Evolutionary conservation across 2,797 vertebrate genomes (phyloP).

Genomic region (Pogonophryne albipinna): DNA sequence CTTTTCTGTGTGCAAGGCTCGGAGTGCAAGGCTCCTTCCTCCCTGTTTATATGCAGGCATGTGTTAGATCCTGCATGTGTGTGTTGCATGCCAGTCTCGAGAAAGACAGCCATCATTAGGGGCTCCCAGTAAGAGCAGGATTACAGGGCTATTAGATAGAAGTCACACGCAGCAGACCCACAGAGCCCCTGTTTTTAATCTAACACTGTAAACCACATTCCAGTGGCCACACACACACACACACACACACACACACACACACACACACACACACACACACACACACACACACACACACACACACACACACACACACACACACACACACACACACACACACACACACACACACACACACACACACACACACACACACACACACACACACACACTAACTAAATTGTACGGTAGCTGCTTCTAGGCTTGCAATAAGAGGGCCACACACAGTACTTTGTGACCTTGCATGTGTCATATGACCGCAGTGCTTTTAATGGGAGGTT

Average conservation of each 20-base stretch:
- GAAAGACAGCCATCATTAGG: conserved; percentile 72
- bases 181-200: conserved; percentile 70
- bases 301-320: conserved; percentile 5
- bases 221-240: conserved; percentile 30
- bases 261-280: conserved; percentile 7
- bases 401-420: conserved; percentile 1
- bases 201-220: conserved; percentile 69
- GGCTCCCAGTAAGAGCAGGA: conserved; percentile 69
- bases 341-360: conserved; percentile 18
- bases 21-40: conserved; percentile 47
- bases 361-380: conserved; percentile 17
- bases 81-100: conserved; percentile 57
- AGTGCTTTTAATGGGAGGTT: conserved; percentile 52
- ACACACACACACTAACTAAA: conserved; percentile 17
- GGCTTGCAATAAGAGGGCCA: conserved; percentile 5
- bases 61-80: conserved; percentile 37
- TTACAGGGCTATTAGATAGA: conserved; percentile 75
- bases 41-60: conserved; percentile 51
- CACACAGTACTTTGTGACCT: conserved; percentile 16
- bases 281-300: conserved; percentile 5
- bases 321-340: conserved; percentile 18
- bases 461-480: conserved; percentile 33
- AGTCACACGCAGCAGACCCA: conserved; percentile 75
- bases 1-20: conserved; percentile 34
- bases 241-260: conserved; percentile 12